These are phyloP conservation scores for Plecotus auritus DNA, from an alignment of 2,113 vertebrate genomes.

Conservation along the genomic window DNA sequence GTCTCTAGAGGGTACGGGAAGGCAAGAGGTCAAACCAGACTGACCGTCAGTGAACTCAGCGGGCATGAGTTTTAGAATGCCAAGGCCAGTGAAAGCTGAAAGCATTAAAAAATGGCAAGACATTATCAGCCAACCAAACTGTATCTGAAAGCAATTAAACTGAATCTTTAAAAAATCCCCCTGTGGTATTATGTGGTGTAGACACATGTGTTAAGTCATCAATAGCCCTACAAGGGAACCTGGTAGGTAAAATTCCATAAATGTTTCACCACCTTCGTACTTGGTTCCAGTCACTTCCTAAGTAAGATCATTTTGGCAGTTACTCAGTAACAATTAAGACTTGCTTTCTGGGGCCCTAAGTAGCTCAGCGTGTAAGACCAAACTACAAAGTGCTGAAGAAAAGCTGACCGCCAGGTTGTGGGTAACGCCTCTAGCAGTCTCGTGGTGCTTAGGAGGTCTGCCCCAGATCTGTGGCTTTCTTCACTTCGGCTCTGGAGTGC, in stretches of 20 bases:
- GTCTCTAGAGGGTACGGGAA: neutral
- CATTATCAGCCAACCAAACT: neutral
- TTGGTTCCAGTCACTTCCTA: neutral
- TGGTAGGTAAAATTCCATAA: conserved; percentile 7
- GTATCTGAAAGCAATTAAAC: neutral
- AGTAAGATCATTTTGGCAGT: neutral
- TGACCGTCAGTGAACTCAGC: neutral
- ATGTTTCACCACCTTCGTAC: neutral
- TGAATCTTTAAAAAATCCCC: neutral
- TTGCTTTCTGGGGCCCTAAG: neutral
- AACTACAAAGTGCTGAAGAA: neutral
- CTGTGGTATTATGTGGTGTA: neutral
- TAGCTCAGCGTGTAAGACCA: neutral
- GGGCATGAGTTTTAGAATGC: neutral
- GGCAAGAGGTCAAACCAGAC: neutral
- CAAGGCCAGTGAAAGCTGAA: neutral
- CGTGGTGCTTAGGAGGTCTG: too few relatives aligned
- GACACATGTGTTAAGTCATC: neutral
- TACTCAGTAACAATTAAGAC: neutral
- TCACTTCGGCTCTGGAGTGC: too few relatives aligned
- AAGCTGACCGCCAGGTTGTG: neutral
- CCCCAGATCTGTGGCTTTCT: neutral
- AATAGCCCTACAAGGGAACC: neutral
- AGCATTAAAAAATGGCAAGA: neutral
- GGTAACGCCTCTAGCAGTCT: neutral